Conservation (phyloP, 1,140 invertebrate species). For the Nomia melanderi region DNA sequence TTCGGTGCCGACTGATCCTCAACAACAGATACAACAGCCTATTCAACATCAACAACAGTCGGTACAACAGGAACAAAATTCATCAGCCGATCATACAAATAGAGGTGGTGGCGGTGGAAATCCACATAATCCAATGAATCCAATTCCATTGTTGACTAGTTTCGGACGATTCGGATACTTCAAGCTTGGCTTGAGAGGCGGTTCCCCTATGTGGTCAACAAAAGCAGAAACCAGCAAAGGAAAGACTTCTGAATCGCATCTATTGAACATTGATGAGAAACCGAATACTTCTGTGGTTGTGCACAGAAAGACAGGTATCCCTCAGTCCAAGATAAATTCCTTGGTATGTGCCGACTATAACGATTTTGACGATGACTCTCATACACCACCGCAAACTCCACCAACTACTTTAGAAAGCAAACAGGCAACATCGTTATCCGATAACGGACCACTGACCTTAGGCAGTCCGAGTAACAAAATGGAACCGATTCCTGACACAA, state of each 20-base stretch:
- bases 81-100: slow-evolving; percentile 67
- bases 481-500: slow-evolving; percentile 79
- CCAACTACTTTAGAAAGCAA: slow-evolving; percentile 75
- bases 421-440: slow-evolving; percentile 62
- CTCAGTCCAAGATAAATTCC: slow-evolving; percentile 81
- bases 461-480: slow-evolving; percentile 74
- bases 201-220: slow-evolving; percentile 86
- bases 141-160: slow-evolving; percentile 79
- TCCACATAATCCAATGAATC: slow-evolving; percentile 81
- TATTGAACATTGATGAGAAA: slow-evolving; percentile 69
- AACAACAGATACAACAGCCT: slow-evolving; percentile 70
- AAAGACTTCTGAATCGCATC: slow-evolving; percentile 76
- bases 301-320: slow-evolving; percentile 78
- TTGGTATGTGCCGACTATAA: slow-evolving; percentile 84
- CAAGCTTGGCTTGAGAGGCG: slow-evolving; percentile 86
- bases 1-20: slow-evolving; percentile 69
- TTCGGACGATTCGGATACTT: slow-evolving; percentile 82
- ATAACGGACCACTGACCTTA: slow-evolving; percentile 62
- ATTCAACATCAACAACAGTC: slow-evolving; percentile 70
- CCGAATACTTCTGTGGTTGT: slow-evolving; percentile 80
- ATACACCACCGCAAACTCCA: slow-evolving; percentile 82
- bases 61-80: slow-evolving; percentile 58
- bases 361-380: slow-evolving; percentile 85
- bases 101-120: slow-evolving; percentile 81
- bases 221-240: slow-evolving; percentile 77